phyloP scores from a whole-genome alignment of 2,797 vertebrate genomes.

The Rhinoraja longicauda region DNA sequence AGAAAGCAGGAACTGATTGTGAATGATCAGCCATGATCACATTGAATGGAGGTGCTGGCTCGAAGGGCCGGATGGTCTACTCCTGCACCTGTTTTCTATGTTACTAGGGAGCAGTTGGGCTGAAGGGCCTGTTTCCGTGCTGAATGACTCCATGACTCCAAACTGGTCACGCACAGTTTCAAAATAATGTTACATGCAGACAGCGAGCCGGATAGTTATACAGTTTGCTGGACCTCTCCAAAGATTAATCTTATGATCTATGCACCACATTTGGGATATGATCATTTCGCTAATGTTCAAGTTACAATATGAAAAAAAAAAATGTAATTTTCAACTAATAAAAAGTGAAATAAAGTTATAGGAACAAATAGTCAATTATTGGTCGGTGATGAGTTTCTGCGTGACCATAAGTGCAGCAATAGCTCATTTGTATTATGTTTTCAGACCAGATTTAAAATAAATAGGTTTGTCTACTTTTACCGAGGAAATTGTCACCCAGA shows the following conservation, averaged over 20 bases:
- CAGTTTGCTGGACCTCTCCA: neutral
- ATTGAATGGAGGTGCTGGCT: too few species aligned
- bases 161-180: neutral
- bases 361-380: neutral
- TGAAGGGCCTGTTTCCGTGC: too few species aligned
- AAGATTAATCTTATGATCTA: neutral
- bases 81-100: too few species aligned
- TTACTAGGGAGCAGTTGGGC: too few species aligned
- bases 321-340: neutral
- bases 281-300: neutral
- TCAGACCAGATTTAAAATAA: neutral
- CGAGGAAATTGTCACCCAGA: neutral
- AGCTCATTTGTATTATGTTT: neutral
- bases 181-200: neutral
- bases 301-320: slow-evolving; percentile 6
- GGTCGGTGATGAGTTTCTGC: neutral
- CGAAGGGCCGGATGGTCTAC: too few species aligned
- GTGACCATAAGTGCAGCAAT: neutral
- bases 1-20: too few species aligned
- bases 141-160: too few species aligned
- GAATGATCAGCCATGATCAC: too few species aligned
- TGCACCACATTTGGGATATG: neutral
- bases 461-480: neutral
- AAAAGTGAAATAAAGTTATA: neutral
- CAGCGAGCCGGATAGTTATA: neutral